Evolutionary conservation across 2,888 invertebrate genomes (phyloP).

Genomic region (Parnassius mnemosyne): DNA sequence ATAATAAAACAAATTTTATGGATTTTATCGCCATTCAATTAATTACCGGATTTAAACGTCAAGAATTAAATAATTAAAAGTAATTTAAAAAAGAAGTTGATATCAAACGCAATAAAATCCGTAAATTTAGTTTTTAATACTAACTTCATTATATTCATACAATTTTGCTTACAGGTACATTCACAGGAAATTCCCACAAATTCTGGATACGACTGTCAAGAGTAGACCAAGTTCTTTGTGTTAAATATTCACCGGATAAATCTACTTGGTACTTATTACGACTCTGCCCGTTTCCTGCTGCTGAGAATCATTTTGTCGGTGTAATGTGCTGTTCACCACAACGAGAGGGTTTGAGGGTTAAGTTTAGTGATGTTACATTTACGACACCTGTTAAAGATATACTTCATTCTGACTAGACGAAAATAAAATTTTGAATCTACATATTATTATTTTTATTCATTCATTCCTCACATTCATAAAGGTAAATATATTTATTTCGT

Average conservation of each 20-base stretch:
- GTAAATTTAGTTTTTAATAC: too few relatives aligned
- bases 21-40: too few relatives aligned
- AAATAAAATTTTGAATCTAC: too few relatives aligned
- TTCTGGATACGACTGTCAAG: constrained; percentile 61
- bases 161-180: constrained; percentile 51
- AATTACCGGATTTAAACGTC: too few relatives aligned
- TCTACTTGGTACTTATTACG: constrained; percentile 52
- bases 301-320: constrained; percentile 48
- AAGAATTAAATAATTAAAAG: too few relatives aligned
- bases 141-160: not conserved
- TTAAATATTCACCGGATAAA: constrained; percentile 62
- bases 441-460: too few relatives aligned
- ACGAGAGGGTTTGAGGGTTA: constrained; percentile 49
- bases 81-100: too few relatives aligned
- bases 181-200: constrained; percentile 52
- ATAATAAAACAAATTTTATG: too few relatives aligned
- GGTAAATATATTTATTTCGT: too few relatives aligned
- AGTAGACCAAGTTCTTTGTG: constrained; percentile 47
- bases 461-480: too few relatives aligned
- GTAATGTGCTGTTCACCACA: constrained; percentile 60
- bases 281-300: constrained; percentile 46
- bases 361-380: constrained; percentile 49
- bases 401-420: constrained; percentile 52
- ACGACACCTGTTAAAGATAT: constrained; percentile 51
- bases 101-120: too few relatives aligned